These are phyloP conservation scores for Pristionchus fissidentatus DNA, from an alignment of 2,888 invertebrate species.

Conservation along the genomic window DNA sequence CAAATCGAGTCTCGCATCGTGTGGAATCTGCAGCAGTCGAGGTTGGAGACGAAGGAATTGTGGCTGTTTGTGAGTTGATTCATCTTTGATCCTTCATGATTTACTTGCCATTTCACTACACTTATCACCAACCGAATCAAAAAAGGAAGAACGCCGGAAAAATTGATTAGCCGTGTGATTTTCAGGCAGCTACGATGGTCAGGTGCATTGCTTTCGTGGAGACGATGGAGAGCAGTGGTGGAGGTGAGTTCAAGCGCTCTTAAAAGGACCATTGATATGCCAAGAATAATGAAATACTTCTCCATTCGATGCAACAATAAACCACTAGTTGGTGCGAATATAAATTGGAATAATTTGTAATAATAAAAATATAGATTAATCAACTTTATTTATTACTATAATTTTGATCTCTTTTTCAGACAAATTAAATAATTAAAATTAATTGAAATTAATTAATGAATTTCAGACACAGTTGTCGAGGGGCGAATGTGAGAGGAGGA, in stretches of 20 bases:
- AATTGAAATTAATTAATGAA: neutral
- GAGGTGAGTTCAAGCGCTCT: constrained; percentile 9
- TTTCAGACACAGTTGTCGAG: neutral
- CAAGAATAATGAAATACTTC: neutral
- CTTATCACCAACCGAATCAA: neutral
- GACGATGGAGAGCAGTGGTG: constrained; percentile 16
- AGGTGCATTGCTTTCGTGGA: neutral
- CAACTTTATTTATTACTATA: neutral
- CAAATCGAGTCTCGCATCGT: neutral
- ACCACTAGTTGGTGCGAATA: neutral
- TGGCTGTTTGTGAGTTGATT: constrained; percentile 31
- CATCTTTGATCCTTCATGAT: neutral
- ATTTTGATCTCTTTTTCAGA: neutral
- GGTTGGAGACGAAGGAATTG: neutral
- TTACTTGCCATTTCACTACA: neutral
- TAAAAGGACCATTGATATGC: neutral
- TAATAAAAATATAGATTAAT: neutral
- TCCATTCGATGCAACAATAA: neutral
- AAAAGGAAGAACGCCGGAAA: neutral
- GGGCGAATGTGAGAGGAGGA: neutral
- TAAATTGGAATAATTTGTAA: neutral
- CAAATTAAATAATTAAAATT: neutral
- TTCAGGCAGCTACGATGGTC: constrained; percentile 43
- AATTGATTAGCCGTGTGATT: neutral
- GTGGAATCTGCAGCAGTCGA: constrained; percentile 23